These are phyloP conservation scores for Choreutis nemorana DNA, from an alignment of 2,888 invertebrate genomes.

Conservation along the genomic window DNA sequence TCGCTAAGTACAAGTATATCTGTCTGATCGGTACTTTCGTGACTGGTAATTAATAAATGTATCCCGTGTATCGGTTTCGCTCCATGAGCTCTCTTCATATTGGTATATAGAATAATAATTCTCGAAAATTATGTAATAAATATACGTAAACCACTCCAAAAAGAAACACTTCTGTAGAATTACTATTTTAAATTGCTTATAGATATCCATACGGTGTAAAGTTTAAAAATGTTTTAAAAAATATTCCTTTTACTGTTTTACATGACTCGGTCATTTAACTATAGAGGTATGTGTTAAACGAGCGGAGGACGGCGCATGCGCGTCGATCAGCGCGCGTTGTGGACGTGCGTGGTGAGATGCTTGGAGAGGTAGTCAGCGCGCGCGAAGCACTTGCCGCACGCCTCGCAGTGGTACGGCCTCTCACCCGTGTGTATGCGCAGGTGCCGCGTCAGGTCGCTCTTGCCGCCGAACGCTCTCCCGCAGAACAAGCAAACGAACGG, in stretches of 20 bases:
- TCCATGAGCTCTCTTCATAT: too few relatives aligned
- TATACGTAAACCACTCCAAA: constrained; percentile 52
- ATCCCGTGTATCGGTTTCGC: too few relatives aligned
- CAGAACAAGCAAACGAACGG: constrained; percentile 93
- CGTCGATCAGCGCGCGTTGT: constrained; percentile 69
- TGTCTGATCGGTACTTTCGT: too few relatives aligned
- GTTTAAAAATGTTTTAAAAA: constrained; percentile 59
- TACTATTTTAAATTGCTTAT: constrained; percentile 56
- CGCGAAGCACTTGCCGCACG: constrained; percentile 91
- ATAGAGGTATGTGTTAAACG: constrained; percentile 27
- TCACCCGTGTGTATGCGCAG: constrained; percentile 89
- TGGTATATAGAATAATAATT: too few relatives aligned
- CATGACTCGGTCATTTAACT: constrained; percentile 38
- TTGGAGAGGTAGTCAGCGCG: constrained; percentile 90
- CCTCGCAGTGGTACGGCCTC: constrained; percentile 90
- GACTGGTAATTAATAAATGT: too few relatives aligned
- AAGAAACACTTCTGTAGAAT: constrained; percentile 46
- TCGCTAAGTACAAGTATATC: too few relatives aligned
- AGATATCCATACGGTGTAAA: constrained; percentile 40
- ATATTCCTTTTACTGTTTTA: constrained; percentile 56
- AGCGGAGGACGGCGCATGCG: constrained; percentile 24
- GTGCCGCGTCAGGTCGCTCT: constrained; percentile 87
- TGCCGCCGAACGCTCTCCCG: constrained; percentile 87
- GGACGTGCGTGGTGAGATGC: constrained; percentile 90
- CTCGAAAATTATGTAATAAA: constrained; percentile 51